Conservation (phyloP, 2,888 invertebrate species). For the Machimus atricapillus region DNA sequence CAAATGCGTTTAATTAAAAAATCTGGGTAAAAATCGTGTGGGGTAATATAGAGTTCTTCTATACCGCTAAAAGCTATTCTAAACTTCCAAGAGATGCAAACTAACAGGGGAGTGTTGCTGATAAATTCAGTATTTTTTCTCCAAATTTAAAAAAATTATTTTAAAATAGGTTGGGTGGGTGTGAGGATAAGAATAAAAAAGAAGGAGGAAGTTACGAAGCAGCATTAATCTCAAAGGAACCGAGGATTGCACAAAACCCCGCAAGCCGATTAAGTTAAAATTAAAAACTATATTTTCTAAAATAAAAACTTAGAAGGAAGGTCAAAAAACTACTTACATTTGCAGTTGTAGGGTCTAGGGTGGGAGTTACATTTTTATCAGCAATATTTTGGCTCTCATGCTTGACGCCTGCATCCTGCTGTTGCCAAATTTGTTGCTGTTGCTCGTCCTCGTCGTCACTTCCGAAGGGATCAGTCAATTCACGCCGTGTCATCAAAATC, state of each 20-base stretch:
- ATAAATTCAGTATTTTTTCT: background rate
- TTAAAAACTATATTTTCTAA: background rate
- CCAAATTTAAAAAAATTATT: background rate
- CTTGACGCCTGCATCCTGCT: slow-evolving; percentile 43
- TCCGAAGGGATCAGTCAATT: slow-evolving; percentile 87
- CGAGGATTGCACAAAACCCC: background rate
- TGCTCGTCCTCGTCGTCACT: slow-evolving; percentile 84
- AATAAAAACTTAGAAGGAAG: background rate
- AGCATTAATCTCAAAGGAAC: background rate
- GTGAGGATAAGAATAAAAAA: background rate
- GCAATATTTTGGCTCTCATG: slow-evolving; percentile 41
- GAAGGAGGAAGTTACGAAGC: background rate
- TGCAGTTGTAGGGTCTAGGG: slow-evolving; percentile 63
- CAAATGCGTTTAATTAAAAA: background rate
- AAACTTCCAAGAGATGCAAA: background rate
- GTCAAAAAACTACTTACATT: slow-evolving; percentile 59
- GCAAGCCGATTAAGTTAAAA: background rate
- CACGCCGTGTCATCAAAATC: slow-evolving; percentile 81
- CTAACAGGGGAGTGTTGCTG: background rate
- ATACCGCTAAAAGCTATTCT: background rate
- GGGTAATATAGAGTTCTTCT: background rate
- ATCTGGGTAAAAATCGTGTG: background rate
- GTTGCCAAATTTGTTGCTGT: slow-evolving; percentile 37
- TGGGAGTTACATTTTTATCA: slow-evolving; percentile 53
- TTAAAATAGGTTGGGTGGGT: background rate